Evolutionary conservation across 1,140 invertebrate species (phyloP), one percentile per base, ranked within the genome.

Genomic region (Agraylea sexmaculata): DNA sequence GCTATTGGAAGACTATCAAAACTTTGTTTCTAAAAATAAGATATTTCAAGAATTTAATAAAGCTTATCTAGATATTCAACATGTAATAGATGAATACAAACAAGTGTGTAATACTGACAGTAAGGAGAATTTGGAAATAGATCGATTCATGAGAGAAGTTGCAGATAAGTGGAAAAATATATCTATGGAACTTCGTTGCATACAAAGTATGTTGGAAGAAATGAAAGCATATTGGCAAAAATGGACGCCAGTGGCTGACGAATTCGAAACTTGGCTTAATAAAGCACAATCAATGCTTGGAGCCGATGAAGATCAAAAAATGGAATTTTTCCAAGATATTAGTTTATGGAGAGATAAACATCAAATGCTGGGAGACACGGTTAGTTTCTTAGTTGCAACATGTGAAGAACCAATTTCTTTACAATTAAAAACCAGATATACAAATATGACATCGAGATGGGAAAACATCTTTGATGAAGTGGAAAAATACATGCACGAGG

Each of bases 11-110:
- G 87, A 94, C 53, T 94, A 93, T 55, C 75, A 83, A 47, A 87
- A 86, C 68, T 92, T 90, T 66, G 88, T 94, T 10, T 86, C 86
- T 2, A 77, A 77, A 50, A 90, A 89, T 62, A 80, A 87, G 59
- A 85, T 95, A 51, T 91, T 93, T 66, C 84, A 92, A 60, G 87
- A 90, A 64, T 93, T 93, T 64, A 87, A 92, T 53, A 87, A 87
- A 68, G 87, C 87, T 13, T 91, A 82, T 54, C 66, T 83, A 43
- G 87, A 93, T 54, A 89, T 92, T 74, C 86, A 91, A 61, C 82
- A 87, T 54, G 83, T 90, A 29, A 80, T 86, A 21, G 87, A 92
- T 29, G 85, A 87, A 52, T 94, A 90, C 54, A 92, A 90, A 66
- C 75, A 77, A 49, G 83, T 89, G 29, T 83, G 83, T 47, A 76